Conservation (phyloP, 2,888 invertebrate species). For the Nomada hirtipes region DNA sequence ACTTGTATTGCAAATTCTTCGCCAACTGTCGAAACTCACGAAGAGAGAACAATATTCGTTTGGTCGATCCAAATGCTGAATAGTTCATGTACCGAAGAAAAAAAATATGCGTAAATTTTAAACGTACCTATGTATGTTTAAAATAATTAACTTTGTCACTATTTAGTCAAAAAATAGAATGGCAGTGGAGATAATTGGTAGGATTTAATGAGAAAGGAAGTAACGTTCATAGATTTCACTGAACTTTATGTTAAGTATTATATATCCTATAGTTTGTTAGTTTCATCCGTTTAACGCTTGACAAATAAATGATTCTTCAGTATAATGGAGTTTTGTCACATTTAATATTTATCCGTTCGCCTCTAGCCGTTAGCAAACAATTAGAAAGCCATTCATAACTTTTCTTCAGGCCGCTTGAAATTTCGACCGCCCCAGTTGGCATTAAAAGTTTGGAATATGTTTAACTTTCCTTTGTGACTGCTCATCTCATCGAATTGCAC, state of each 20-base stretch:
- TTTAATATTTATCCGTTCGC: too few species aligned
- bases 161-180: background rate
- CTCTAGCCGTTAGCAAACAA: too few species aligned
- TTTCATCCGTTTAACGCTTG: too few species aligned
- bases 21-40: background rate
- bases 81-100: constrained; percentile 3
- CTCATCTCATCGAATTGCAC: background rate
- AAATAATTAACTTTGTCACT: background rate
- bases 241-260: too few species aligned
- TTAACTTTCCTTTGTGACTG: background rate
- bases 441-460: background rate
- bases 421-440: background rate
- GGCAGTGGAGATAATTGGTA: too few species aligned
- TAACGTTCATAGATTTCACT: too few species aligned
- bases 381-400: too few species aligned
- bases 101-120: background rate
- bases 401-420: background rate
- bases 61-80: constrained; percentile 31
- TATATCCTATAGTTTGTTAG: too few species aligned
- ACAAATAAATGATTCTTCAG: too few species aligned
- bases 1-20: constrained; percentile 73
- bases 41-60: constrained; percentile 2
- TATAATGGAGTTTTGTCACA: too few species aligned
- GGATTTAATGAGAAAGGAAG: too few species aligned
- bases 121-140: background rate